phyloP scores from a whole-genome alignment of 2,888 invertebrate genomes.

The Hermodice carunculata region DNA sequence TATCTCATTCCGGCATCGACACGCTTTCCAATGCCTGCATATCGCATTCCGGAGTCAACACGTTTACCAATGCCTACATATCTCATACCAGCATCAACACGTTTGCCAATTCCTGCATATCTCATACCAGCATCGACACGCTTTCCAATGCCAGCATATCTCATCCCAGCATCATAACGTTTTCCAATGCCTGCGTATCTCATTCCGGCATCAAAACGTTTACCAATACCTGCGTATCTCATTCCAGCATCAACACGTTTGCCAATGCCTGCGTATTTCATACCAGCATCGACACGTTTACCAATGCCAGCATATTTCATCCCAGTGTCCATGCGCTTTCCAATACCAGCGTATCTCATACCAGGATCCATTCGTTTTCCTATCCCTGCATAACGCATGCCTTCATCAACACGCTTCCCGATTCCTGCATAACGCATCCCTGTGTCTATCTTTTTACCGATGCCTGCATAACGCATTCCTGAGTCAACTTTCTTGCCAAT shows the following conservation, averaged over 20 bases:
- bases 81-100: too few species aligned
- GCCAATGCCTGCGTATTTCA: slow-evolving; percentile 16
- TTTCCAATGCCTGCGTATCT: slow-evolving; percentile 16
- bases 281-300: not conserved
- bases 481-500: slow-evolving; percentile 10
- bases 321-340: slow-evolving; percentile 6
- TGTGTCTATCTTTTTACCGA: slow-evolving; percentile 14
- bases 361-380: not conserved
- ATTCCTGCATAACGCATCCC: slow-evolving; percentile 14
- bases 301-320: slow-evolving; percentile 6
- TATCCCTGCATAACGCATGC: not conserved
- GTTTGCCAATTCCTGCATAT: slow-evolving; percentile 15
- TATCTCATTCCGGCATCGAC: slow-evolving; percentile 6
- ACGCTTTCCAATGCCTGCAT: slow-evolving; percentile 12
- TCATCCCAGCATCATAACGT: slow-evolving; percentile 12
- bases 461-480: slow-evolving; percentile 14
- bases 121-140: slow-evolving; percentile 2
- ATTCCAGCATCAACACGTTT: slow-evolving; percentile 4
- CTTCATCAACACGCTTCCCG: slow-evolving; percentile 7
- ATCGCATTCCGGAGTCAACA: not conserved
- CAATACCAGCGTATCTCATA: slow-evolving; percentile 4
- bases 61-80: too few species aligned
- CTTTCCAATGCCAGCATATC: slow-evolving; percentile 13
- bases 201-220: slow-evolving; percentile 14
- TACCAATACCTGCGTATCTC: slow-evolving; percentile 18